Base-by-base conservation (phyloP, 2,888 invertebrate species). In the Cryptus viduatorius region DNA sequence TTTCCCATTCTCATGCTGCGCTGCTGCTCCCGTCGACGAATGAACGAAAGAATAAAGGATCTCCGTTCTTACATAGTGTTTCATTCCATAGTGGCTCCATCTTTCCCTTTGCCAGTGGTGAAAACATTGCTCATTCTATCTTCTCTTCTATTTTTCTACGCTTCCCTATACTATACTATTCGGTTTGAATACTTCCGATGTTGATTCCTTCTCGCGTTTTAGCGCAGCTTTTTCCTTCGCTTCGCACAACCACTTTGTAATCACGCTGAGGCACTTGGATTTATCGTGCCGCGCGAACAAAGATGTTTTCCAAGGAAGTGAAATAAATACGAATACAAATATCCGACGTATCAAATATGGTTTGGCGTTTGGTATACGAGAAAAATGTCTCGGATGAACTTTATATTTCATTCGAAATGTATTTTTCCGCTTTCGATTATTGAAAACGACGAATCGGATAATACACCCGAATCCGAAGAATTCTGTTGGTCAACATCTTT, bases 121-220 rank as follows among this genome's bases (percentile, higher is more conserved):
- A 0, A 29, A 61, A 31, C 31, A 31, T 31, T 61, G 61, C 44
- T 56, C 82, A 53, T 48, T 72, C 65, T 72, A 50, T 69, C 19
- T 53, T n/a, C 48, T 31, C 44, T 73, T 77, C n/a, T 73, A 42
- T 68, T 29, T 67, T 37, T 50, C 53, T 61, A 44, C 19, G 37
- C 14, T 10, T 53, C 69, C 42, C 31, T 44, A 56, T 19, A 61
- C 31, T 44, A 56, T 19, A 61, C 31, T 72, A 24, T 44, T 71
- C 64, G 64, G 78, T 79, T 75, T 24, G 71, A 84, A 65, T 68
- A 44, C 19, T 79, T 75, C 75, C 68, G 37, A 78, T 78, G 69
- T 64, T 78, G 75, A 81, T 81, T 73, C 42, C 69, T 24, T 68
- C 24, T 29, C 44, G n/a, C 44, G 75, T 61, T 50, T 69, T 61